A percentile compares a stretch with the other conserved stretches of the same genome.
These are phyloP conservation scores for Pitta sordida DNA, from an alignment of 2,113 vertebrate genomes.

Conservation along the genomic window DNA sequence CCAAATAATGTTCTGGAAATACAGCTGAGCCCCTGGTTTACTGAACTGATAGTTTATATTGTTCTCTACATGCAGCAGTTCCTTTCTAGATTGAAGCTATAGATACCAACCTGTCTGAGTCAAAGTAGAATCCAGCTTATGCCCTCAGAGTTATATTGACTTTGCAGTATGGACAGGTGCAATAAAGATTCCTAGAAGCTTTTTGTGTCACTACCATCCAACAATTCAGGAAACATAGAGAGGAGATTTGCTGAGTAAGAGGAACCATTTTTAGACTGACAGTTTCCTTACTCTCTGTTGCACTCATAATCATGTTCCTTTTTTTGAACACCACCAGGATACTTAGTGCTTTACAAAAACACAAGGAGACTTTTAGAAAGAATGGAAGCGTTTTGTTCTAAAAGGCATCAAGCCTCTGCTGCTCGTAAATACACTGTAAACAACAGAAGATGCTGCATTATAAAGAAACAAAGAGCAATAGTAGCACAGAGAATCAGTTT, in stretches of 20 bases:
- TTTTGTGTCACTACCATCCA: neutral
- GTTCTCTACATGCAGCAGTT: neutral
- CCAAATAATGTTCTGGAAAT: neutral
- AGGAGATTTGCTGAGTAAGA: conserved; percentile 39
- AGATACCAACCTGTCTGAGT: neutral
- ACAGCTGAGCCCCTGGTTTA: neutral
- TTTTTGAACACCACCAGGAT: neutral
- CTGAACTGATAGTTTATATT: neutral
- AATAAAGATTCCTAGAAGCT: neutral
- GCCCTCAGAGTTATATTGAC: neutral
- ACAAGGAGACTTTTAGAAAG: neutral
- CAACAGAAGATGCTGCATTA: neutral
- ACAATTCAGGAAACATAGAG: neutral
- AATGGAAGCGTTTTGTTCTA: neutral
- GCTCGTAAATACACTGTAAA: neutral
- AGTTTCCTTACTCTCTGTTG: neutral
- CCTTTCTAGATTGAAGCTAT: neutral
- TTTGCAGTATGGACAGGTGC: neutral
- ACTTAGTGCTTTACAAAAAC: neutral
- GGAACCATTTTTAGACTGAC: neutral
- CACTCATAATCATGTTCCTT: neutral
- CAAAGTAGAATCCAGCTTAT: neutral
- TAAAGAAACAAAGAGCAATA: conserved; percentile 42
- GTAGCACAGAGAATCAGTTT: neutral
- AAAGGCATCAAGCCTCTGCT: neutral